These are phyloP conservation scores for Hyaena hyaena DNA, from an alignment of 2,113 vertebrate species.

Conservation along the genomic window DNA sequence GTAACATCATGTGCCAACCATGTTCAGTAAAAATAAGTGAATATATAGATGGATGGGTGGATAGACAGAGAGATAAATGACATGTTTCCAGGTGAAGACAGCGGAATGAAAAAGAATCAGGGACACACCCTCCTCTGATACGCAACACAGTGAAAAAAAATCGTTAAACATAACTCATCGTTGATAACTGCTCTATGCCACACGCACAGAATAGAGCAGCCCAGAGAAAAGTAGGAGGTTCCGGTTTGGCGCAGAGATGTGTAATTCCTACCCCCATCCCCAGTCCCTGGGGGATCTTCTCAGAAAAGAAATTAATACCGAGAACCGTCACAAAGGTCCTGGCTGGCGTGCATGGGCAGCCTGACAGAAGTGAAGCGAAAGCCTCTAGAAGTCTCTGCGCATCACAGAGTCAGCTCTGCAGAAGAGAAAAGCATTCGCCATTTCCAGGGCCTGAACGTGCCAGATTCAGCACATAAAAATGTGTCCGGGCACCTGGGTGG, in stretches of 20 bases:
- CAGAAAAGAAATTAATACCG: background rate
- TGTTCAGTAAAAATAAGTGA: background rate
- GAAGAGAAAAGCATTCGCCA: background rate
- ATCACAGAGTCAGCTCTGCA: background rate
- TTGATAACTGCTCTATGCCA: background rate
- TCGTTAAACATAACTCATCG: background rate
- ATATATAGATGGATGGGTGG: background rate
- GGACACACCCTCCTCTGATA: too few relatives aligned
- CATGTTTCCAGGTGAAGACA: fast-evolving
- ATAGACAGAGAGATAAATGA: background rate
- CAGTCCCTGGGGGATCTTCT: background rate
- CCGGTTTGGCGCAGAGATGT: background rate
- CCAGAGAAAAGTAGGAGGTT: too few relatives aligned
- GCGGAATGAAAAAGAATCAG: background rate
- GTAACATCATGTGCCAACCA: background rate
- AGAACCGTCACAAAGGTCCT: background rate
- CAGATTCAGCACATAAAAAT: background rate
- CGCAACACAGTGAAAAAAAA: background rate
- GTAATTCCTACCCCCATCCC: background rate
- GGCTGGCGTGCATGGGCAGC: fast-evolving
- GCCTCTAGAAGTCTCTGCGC: fast-evolving
- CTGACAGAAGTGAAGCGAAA: background rate
- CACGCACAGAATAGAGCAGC: background rate
- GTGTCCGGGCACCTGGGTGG: too few relatives aligned
- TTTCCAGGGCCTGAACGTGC: background rate